Evolutionary conservation across 2,797 vertebrate species (phyloP).

Genomic region (Sandelia bainsii): DNA sequence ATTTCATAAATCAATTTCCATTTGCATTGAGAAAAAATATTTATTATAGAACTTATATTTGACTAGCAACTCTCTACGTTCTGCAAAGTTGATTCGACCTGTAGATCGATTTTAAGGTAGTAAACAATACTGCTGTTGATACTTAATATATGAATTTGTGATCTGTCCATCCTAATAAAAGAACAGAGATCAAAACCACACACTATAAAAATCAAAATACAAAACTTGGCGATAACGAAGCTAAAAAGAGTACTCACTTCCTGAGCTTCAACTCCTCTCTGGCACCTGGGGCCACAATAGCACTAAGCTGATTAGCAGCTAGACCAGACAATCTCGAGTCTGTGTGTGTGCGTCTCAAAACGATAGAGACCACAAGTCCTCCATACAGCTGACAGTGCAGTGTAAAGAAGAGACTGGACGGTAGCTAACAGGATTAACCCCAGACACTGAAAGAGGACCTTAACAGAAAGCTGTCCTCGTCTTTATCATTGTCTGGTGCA

Average conservation of each 20-base stretch:
- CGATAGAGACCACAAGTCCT: constrained; percentile 57
- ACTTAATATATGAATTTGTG: neutral
- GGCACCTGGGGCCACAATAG: constrained; percentile 66
- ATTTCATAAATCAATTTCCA: too few relatives aligned
- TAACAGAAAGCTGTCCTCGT: constrained; percentile 30
- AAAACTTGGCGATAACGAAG: constrained; percentile 31
- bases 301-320: constrained; percentile 76
- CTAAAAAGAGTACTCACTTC: constrained; percentile 48
- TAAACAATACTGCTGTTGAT: neutral
- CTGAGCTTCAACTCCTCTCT: constrained; percentile 56
- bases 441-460: constrained; percentile 48
- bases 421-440: constrained; percentile 73
- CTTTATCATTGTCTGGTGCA: constrained; percentile 34
- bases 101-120: neutral
- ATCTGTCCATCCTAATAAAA: neutral
- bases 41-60: neutral
- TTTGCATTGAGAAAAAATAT: neutral
- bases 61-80: neutral
- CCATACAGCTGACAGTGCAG: constrained; percentile 63
- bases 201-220: constrained; percentile 35
- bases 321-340: constrained; percentile 65
- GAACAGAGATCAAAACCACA: constrained; percentile 20
- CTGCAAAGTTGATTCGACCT: neutral
- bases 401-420: constrained; percentile 57
- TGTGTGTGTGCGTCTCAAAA: constrained; percentile 22